A percentile compares a stretch with the other conserved stretches of the same genome.
These are phyloP conservation scores for Serranus cabrilla DNA, from an alignment of 2,797 vertebrate genomes.

Conservation along the genomic window DNA sequence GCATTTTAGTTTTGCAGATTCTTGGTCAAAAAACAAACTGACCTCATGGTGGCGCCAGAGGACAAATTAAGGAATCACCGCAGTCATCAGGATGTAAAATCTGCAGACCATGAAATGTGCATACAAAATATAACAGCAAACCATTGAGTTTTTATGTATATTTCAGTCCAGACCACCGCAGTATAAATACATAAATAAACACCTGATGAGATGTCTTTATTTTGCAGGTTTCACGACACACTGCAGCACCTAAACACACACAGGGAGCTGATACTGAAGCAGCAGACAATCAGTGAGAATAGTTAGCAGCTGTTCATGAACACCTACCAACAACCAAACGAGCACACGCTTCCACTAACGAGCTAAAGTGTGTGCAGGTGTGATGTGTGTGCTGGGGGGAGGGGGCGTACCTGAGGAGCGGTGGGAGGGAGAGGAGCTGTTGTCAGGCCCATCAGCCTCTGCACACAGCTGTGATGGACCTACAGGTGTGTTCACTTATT, in stretches of 20 bases:
- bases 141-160: background rate
- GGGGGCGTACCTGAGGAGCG: background rate
- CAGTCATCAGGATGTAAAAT: background rate
- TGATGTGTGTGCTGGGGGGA: no score
- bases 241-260: background rate
- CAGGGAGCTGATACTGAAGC: no score
- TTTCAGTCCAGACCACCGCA: no score
- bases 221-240: background rate
- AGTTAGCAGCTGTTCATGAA: background rate
- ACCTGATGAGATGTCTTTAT: background rate
- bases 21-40: background rate
- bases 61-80: background rate
- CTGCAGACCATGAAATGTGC: background rate
- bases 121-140: background rate
- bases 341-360: background rate
- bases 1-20: background rate
- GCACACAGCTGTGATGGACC: background rate
- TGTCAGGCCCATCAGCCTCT: background rate
- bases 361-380: conserved; percentile 18
- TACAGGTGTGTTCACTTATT: conserved; percentile 27
- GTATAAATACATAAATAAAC: background rate
- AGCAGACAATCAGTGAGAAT: no score
- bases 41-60: background rate
- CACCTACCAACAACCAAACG: background rate
- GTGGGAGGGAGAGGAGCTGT: background rate